phyloP scores from a whole-genome alignment of 2,797 vertebrate genomes.

The Sebastes jordani region DNA sequence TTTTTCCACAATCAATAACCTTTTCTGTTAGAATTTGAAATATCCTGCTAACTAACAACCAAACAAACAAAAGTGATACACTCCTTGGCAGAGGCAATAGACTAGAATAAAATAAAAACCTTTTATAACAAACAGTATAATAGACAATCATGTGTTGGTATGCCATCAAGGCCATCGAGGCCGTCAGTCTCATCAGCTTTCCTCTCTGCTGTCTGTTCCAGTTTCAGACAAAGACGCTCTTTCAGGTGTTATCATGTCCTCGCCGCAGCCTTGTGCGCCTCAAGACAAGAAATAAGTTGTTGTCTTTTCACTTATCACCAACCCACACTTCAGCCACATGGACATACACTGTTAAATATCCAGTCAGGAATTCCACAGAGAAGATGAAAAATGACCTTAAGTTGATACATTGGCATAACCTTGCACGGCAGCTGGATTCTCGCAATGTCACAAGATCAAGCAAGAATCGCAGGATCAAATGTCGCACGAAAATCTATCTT shows the following conservation, averaged over 20 bases:
- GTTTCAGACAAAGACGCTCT: conserved; percentile 54
- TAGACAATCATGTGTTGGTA: background rate
- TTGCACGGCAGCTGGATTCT: background rate
- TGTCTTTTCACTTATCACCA: background rate
- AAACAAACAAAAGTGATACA: background rate
- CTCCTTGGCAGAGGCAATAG: background rate
- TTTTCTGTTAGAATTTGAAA: background rate
- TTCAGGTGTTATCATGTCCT: conserved; percentile 49
- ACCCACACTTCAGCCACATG: background rate
- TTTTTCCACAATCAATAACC: background rate
- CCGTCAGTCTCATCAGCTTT: background rate
- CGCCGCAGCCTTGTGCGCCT: conserved; percentile 19
- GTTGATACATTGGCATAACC: background rate
- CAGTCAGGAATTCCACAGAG: background rate
- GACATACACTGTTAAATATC: background rate
- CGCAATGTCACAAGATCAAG: too few species aligned
- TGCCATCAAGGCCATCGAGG: conserved; percentile 15
- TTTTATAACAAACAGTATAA: background rate
- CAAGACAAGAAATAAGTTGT: conserved; percentile 5
- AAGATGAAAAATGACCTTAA: background rate
- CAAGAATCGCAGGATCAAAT: too few species aligned
- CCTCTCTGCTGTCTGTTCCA: conserved; percentile 5
- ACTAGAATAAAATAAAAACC: background rate
- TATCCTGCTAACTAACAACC: background rate
- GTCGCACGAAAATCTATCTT: too few species aligned